A percentile compares a stretch with the other conserved stretches of the same genome.
Evolutionary conservation across 2,113 vertebrate genomes (phyloP).

Genomic region (Chunga burmeisteri): DNA sequence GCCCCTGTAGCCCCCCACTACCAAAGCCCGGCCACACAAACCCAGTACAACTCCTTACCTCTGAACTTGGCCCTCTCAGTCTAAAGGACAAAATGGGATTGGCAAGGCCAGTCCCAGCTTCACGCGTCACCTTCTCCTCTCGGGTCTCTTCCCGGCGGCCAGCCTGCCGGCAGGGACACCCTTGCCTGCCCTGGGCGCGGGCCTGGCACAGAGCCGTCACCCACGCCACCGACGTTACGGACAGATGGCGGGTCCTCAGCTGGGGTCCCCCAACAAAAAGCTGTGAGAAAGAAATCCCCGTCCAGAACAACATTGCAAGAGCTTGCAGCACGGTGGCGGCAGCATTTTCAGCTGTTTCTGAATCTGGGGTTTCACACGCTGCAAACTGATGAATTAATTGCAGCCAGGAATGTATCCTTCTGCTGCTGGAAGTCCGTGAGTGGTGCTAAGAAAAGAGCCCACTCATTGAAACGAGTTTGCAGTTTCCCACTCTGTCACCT

Average conservation of each 20-base stretch:
- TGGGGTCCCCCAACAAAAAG: background rate
- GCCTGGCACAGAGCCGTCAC: background rate
- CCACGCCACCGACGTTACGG: too few relatives aligned
- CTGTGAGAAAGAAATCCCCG: background rate
- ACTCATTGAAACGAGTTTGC: background rate
- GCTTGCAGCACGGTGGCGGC: background rate
- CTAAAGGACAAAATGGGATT: background rate
- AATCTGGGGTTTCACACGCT: background rate
- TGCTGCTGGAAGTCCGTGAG: background rate
- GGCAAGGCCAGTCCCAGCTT: background rate
- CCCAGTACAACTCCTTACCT: background rate
- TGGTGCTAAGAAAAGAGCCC: background rate
- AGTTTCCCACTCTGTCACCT: background rate
- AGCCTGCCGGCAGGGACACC: too few relatives aligned
- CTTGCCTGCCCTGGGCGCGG: too few relatives aligned
- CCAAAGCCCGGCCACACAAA: background rate
- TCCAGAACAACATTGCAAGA: background rate
- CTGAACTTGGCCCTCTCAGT: background rate
- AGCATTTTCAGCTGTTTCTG: rapidly evolving
- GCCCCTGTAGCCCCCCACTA: too few relatives aligned
- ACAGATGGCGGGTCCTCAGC: background rate
- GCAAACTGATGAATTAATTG: background rate
- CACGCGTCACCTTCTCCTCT: background rate
- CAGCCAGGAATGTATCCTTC: background rate
- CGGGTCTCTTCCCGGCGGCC: background rate